Evolutionary conservation across 2,797 vertebrate species (phyloP), one percentile per base, ranked within the genome.

Genomic region (Danio tinwini): DNA sequence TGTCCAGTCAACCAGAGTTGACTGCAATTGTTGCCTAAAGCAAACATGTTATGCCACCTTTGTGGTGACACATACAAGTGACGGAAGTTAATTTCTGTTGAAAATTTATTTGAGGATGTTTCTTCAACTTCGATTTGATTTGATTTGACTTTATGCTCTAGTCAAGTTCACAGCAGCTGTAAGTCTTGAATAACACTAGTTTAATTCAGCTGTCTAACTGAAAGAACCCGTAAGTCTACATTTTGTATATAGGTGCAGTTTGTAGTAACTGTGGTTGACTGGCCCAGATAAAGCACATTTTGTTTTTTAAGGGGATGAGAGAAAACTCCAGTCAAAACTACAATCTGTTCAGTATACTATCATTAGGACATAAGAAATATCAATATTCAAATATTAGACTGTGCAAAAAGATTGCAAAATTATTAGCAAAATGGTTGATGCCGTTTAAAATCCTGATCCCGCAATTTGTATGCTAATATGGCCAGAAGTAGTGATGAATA

Each of bases 1-100:
- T 44, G 42, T 76, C 77, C 59, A 70, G 78, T 76, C 58, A 83
- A 70, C 9, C 52, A 72, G 67, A 83, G 76, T 67, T 83, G 73
- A 80, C 44, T 39, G 52, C 65, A 75, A 52, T 67, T 76, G 52
- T 76, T 80, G 52, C 77, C 55, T 61, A 37, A 47, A 37, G 82
- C 13, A 75, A 55, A 69, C 17, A n/a, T 62, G 50, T 63, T 45
- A 19, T 37, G 19, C 50, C 76, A 83, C 58, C 49, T 63, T 63
- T 64, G 58, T 75, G 39, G 16, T 9, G 42, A 71, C 64, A 79
- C 17, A 68, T 42, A 21, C 8, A 13, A 52, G 40, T 64, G 74
- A 44, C 52, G 42, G 50, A 55, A 40, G 3, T 50, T 3, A 50
- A 8, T 8, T 44, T 50, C 44, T 45, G 45, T 47, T 76, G 10